These are phyloP conservation scores for Rafetus swinhoei DNA, from an alignment of 2,113 vertebrate genomes.

Conservation along the genomic window DNA sequence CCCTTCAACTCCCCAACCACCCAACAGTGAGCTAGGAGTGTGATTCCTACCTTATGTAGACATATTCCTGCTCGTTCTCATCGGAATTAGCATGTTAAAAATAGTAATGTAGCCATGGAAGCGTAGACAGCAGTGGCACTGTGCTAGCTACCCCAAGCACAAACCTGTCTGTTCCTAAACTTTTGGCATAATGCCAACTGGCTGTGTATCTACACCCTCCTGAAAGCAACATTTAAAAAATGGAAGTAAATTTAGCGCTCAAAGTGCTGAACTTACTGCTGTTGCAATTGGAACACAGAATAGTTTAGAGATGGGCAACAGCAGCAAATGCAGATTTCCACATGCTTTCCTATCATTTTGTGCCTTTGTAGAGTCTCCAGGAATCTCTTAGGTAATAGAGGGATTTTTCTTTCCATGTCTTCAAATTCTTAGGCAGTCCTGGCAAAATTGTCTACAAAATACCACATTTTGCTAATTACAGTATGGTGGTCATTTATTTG, in stretches of 20 bases:
- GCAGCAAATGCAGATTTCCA: constrained; percentile 34
- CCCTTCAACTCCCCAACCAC: no score
- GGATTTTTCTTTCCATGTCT: constrained; percentile 34
- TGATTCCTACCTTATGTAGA: no score
- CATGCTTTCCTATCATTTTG: constrained; percentile 37
- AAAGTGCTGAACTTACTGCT: constrained; percentile 66
- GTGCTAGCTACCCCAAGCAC: no score
- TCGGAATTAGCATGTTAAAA: no score
- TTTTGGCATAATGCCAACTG: constrained; percentile 58
- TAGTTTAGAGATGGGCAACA: constrained; percentile 27
- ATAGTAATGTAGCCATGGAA: no score
- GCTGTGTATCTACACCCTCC: constrained; percentile 57
- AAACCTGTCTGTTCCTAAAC: not conserved
- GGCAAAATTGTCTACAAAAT: constrained; percentile 4
- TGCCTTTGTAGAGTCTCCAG: constrained; percentile 28
- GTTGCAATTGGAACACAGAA: constrained; percentile 36
- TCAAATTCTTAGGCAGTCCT: constrained; percentile 19
- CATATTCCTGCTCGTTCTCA: no score
- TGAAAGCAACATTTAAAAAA: not conserved
- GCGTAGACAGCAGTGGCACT: no score
- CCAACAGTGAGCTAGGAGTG: no score
- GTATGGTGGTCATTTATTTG: not conserved
- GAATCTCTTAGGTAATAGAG: constrained; percentile 6
- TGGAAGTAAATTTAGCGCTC: constrained; percentile 67
- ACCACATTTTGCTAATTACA: accelerated